Evolutionary conservation across 2,113 vertebrate species (phyloP), one percentile per base, ranked within the genome.

Genomic region (Oncorhynchus mykiss): DNA sequence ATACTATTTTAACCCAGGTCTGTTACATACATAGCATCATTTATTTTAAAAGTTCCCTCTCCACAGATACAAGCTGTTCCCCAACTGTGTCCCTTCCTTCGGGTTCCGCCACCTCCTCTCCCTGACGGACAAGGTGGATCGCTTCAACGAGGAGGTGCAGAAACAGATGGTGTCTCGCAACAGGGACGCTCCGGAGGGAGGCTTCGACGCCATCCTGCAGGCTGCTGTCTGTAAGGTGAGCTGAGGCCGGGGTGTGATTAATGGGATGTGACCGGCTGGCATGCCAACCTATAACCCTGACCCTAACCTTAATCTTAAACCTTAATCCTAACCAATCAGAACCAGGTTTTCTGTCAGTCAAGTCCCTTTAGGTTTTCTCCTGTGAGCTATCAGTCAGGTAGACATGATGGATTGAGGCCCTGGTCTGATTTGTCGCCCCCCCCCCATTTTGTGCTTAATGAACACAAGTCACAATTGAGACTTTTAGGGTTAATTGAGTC

Each of bases 111-210:
- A 99, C 86, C 93, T 99, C 73, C 91, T 99, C 71, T 94, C 98
- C 0, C 92, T 99, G 74, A 99, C 98, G 0, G 97, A 99, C 83
- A 92, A 96, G 89, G 97, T 97, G 0, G 96, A 98, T 77, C 92
- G 95, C 48, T 99, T 99, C 80, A 99, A 99, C 0, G 93, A 98
- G 79, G 97, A 99, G 86, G 97, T 99, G 71, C 95, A 92, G 88
- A 98, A 97, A 60, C 98, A 99, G 93, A 94, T 96, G 83, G 97
- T 99, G 45, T 99, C 98, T 8, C 95, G 97, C 67, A 99, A 99
- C 90, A 82, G 97, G 0, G 98, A 99, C 7, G 97, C 97, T 0
- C 98, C 98, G 0, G 98, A 99, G 83, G 98, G 98, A 0, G 97
- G 96, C 0, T 98, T 99, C 0, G 98, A 99, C 27, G 97, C 98